Conservation (phyloP, 2,113 vertebrate species). For the Oncorhynchus nerka region DNA sequence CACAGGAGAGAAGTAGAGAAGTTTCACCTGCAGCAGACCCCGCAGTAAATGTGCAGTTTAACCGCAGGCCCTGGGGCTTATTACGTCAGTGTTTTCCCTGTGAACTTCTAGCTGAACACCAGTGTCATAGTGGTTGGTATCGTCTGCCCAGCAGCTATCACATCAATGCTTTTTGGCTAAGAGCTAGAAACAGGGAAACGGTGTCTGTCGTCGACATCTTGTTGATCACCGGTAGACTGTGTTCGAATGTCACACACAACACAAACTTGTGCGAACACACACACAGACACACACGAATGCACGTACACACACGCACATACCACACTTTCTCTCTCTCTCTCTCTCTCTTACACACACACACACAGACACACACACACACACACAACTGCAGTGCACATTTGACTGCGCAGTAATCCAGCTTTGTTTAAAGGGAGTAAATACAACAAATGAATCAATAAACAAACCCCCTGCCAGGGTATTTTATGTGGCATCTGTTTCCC, state of each 20-base stretch:
- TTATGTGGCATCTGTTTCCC: constrained; percentile 77
- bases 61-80: constrained; percentile 18
- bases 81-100: background rate
- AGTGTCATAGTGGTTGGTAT: too few species aligned
- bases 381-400: constrained; percentile 62
- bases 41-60: constrained; percentile 19
- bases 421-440: constrained; percentile 75
- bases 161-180: too few species aligned
- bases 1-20: constrained; percentile 7
- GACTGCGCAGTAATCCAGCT: constrained; percentile 62
- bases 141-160: too few species aligned
- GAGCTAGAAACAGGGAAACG: too few species aligned
- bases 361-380: background rate
- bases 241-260: too few species aligned
- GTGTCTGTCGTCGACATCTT: too few species aligned
- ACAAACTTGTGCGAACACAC: too few species aligned
- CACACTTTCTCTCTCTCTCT: too few species aligned
- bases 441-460: constrained; percentile 72
- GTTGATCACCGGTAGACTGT: too few species aligned
- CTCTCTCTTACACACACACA: too few species aligned
- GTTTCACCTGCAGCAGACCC: constrained; percentile 18
- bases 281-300: too few species aligned
- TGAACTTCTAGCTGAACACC: constrained; percentile 13
- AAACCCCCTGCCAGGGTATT: constrained; percentile 67
- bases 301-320: too few species aligned